Evolutionary conservation across 1,140 invertebrate genomes (phyloP).

Genomic region (Bombus sibiricus): DNA sequence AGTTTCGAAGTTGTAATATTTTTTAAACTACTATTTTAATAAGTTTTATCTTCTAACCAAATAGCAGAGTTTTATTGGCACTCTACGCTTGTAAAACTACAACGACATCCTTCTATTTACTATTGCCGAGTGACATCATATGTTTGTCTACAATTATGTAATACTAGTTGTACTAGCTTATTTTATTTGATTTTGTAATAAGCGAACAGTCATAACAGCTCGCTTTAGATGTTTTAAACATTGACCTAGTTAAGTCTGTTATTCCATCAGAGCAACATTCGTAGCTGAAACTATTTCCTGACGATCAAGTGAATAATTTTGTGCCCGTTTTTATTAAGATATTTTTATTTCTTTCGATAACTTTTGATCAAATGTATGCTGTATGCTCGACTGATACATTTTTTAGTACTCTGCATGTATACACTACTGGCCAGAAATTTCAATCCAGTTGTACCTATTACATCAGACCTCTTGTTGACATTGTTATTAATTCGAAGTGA

Average conservation of each 20-base stretch:
- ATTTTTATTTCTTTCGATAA: not conserved
- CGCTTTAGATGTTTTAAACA: too few species aligned
- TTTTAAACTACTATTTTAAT: not conserved
- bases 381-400: not conserved
- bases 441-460: not conserved
- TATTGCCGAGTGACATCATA: not conserved
- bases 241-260: not conserved
- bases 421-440: not conserved
- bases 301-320: not conserved
- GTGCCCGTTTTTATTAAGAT: not conserved
- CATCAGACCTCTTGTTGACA: too few species aligned
- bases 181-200: not conserved
- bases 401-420: not conserved
- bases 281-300: not conserved
- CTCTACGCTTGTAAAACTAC: not conserved
- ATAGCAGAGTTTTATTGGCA: not conserved
- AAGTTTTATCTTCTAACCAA: not conserved
- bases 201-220: not conserved
- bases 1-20: not conserved
- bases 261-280: not conserved
- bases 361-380: not conserved
- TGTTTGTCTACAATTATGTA: not conserved
- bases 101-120: not conserved
- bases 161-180: not conserved
- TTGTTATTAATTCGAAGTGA: too few species aligned